phyloP scores from a whole-genome alignment of 2,113 vertebrate genomes.

The Xiphorhynchus elegans region DNA sequence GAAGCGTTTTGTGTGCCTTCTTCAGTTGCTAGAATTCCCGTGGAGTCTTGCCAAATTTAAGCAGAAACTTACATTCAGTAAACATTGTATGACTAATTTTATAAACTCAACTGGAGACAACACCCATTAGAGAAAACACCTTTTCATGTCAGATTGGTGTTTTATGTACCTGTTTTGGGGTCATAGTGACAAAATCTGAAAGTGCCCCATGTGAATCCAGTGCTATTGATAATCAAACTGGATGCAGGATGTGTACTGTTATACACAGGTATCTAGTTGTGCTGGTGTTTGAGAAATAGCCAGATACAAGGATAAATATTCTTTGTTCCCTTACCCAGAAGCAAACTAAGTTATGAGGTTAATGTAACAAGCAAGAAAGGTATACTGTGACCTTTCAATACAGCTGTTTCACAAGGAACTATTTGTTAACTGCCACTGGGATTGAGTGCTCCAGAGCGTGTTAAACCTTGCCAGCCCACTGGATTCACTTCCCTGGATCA shows the following conservation, averaged over 20 bases:
- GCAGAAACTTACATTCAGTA: neutral
- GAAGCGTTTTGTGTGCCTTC: fast-evolving
- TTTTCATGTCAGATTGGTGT: neutral
- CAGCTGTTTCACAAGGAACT: slow-evolving; percentile 26
- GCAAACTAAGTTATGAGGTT: slow-evolving; percentile 28
- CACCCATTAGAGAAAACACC: neutral
- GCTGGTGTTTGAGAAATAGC: neutral
- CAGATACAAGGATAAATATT: neutral
- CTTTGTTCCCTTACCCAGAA: neutral
- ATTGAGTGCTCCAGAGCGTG: slow-evolving; percentile 33
- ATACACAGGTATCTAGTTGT: neutral
- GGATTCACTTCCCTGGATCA: neutral
- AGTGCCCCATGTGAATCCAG: neutral
- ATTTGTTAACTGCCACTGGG: slow-evolving; percentile 53
- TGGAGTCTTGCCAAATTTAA: neutral
- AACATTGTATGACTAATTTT: neutral
- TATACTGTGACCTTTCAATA: slow-evolving; percentile 27
- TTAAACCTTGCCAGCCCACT: slow-evolving; percentile 13
- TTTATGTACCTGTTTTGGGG: neutral
- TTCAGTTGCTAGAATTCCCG: neutral
- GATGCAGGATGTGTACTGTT: fast-evolving
- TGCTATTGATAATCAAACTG: neutral
- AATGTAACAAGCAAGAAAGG: neutral
- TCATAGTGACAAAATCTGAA: neutral
- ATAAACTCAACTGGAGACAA: neutral